Conservation (phyloP, 2,888 invertebrate species). For the Dione vanillae region DNA sequence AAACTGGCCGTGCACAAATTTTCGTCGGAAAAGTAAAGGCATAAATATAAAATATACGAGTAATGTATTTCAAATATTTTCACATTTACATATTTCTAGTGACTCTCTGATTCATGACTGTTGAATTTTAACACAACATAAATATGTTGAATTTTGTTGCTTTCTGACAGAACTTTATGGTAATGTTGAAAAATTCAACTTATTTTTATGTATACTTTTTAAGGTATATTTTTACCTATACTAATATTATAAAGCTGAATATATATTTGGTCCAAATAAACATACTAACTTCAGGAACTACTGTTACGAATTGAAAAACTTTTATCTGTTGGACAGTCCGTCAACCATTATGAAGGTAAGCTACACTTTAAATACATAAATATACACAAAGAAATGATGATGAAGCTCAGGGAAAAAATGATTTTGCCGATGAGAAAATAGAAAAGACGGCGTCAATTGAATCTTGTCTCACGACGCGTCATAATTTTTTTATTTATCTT, state of each 20-base stretch:
- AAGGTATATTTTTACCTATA: no score
- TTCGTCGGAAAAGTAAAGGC: background rate
- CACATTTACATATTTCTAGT: conserved; percentile 12
- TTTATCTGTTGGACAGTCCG: no score
- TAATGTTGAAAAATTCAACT: background rate
- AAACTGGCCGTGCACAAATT: conserved; percentile 6
- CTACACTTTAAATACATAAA: no score
- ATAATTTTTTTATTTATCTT: no score
- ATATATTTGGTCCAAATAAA: no score
- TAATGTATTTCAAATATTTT: background rate
- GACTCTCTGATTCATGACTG: background rate
- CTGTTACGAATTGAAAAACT: no score
- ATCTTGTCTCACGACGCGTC: conserved; percentile 52
- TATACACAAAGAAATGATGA: conserved; percentile 1
- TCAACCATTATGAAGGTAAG: no score
- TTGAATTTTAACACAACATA: no score
- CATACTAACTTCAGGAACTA: no score
- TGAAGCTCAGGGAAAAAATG: conserved; percentile 22
- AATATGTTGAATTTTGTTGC: background rate
- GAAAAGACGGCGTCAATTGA: conserved; percentile 50
- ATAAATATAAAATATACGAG: conserved; percentile 4
- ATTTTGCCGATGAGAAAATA: conserved; percentile 38
- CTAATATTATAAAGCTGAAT: no score
- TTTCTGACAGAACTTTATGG: background rate
- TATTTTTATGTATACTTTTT: no score